phyloP scores from a whole-genome alignment of 2,113 vertebrate genomes.

The Serilophus lunatus region DNA sequence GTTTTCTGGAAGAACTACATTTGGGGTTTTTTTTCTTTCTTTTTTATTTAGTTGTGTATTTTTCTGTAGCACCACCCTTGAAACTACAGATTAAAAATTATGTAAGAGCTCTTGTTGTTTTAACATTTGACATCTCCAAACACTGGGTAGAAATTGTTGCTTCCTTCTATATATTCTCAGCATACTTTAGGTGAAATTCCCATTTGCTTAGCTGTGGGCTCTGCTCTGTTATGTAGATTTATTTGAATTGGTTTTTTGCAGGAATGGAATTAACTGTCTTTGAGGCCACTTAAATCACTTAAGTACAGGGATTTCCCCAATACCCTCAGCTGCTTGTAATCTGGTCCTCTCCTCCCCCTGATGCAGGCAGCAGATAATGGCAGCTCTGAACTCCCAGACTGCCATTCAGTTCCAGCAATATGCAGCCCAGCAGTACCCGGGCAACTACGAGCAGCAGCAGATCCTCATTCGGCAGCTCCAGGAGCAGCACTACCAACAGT shows the following conservation, averaged over 20 bases:
- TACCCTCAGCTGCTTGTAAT: neutral
- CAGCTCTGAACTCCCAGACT: conserved; percentile 95
- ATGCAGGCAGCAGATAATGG: conserved; percentile 97
- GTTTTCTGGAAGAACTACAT: neutral
- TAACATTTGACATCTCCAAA: neutral
- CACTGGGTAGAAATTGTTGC: neutral
- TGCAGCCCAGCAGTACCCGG: conserved; percentile 95
- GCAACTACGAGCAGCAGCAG: conserved; percentile 94
- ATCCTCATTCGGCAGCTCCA: conserved; percentile 96
- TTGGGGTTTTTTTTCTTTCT: neutral
- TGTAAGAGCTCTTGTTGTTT: neutral
- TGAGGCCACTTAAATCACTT: neutral
- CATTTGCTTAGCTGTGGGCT: neutral
- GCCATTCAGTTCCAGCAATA: conserved; percentile 99
- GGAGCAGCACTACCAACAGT: conserved; percentile 98
- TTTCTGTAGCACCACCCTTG: neutral
- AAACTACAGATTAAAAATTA: neutral
- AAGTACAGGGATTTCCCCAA: neutral
- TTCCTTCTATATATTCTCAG: neutral
- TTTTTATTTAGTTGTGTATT: neutral
- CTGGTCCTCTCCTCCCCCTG: neutral
- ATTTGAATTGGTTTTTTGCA: neutral
- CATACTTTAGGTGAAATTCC: neutral
- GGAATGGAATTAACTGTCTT: neutral
- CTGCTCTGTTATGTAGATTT: neutral